Conservation (phyloP, 1,140 invertebrate species). For the Drosophila ambigua region DNA sequence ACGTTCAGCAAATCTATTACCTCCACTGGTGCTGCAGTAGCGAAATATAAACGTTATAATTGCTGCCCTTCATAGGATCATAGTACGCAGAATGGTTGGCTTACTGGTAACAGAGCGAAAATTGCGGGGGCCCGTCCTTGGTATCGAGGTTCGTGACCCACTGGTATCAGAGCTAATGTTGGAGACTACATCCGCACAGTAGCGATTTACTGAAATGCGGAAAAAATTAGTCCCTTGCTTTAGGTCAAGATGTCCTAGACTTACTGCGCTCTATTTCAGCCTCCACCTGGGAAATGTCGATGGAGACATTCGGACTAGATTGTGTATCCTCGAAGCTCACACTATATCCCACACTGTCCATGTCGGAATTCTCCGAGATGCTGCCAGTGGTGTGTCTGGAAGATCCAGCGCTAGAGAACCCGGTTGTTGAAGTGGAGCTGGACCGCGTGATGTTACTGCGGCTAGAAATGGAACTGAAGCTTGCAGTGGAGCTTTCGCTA, state of each 20-base stretch:
- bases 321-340: background rate
- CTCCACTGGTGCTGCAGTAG: conserved; percentile 32
- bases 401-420: background rate
- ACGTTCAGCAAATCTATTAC: conserved; percentile 47
- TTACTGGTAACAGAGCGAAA: conserved; percentile 10
- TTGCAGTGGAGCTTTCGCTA: background rate
- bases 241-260: background rate
- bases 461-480: background rate
- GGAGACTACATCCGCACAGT: conserved; percentile 9
- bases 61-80: too few species aligned
- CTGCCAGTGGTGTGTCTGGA: background rate
- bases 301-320: background rate
- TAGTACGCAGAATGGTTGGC: background rate
- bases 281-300: conserved; percentile 10
- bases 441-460: too few species aligned
- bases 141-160: conserved; percentile 15
- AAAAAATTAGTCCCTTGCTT: background rate
- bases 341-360: too few species aligned
- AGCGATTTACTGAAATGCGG: conserved; percentile 21
- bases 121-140: conserved; percentile 3
- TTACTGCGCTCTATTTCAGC: conserved; percentile 33
- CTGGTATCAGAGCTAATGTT: background rate
- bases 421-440: background rate
- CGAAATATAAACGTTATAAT: background rate
- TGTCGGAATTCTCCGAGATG: too few species aligned